These are phyloP conservation scores for Cephus nigrinus DNA, from an alignment of 2,888 invertebrate species.

Conservation along the genomic window DNA sequence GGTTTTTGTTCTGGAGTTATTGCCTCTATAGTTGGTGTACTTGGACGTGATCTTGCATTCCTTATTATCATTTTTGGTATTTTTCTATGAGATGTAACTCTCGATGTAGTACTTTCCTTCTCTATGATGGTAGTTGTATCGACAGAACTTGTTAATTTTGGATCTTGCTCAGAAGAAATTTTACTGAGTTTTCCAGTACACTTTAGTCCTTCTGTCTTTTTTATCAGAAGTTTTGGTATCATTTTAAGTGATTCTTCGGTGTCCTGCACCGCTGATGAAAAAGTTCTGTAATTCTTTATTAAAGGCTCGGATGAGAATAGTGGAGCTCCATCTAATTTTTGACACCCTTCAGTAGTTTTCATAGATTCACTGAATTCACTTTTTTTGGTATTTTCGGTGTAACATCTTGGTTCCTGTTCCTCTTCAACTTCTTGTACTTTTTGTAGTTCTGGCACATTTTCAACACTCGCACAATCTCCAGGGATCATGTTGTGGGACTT, in stretches of 20 bases:
- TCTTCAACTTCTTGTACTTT: not conserved
- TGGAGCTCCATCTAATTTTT: constrained; percentile 5
- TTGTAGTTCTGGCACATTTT: not conserved
- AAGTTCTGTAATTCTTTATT: constrained; percentile 4
- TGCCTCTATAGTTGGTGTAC: constrained; percentile 54
- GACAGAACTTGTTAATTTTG: constrained; percentile 33
- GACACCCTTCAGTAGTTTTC: not conserved
- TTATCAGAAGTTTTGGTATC: constrained; percentile 52
- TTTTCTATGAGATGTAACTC: constrained; percentile 43
- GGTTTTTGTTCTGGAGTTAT: constrained; percentile 30
- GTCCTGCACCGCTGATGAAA: constrained; percentile 6
- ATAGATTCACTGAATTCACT: not conserved
- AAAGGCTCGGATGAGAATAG: not conserved
- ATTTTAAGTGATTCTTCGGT: constrained; percentile 28
- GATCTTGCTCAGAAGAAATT: not conserved
- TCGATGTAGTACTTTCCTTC: not conserved
- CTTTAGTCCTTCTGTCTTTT: constrained; percentile 41
- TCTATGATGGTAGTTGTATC: constrained; percentile 19
- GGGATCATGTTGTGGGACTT: not conserved
- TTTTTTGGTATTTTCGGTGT: not conserved
- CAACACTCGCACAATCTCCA: not conserved
- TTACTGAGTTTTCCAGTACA: not conserved
- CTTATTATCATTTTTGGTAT: constrained; percentile 64
- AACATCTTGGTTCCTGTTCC: not conserved
- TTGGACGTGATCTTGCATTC: constrained; percentile 56